These are phyloP conservation scores for Pterophyllum scalare DNA, from an alignment of 2,113 vertebrate species.

Conservation along the genomic window DNA sequence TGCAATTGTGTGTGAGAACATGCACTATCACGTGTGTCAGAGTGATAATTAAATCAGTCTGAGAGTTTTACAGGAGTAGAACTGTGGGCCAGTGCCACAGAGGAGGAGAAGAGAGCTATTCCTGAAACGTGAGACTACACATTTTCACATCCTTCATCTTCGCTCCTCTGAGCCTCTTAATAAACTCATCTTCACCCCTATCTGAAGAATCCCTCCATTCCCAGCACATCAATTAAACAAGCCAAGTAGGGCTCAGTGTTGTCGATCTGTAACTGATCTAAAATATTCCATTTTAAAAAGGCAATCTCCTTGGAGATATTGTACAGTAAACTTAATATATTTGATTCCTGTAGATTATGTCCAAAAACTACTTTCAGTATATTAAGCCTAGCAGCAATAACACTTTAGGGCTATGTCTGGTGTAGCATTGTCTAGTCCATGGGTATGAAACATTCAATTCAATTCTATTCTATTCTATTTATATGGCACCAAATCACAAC, in stretches of 20 bases:
- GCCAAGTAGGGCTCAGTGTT: conserved; percentile 36
- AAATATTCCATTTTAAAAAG: conserved; percentile 53
- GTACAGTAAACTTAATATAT: conserved; percentile 35
- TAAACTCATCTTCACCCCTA: conserved; percentile 61
- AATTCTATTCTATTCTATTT: too few relatives aligned
- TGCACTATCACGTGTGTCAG: conserved; percentile 2
- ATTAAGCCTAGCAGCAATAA: neutral
- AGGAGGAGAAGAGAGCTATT: conserved; percentile 46
- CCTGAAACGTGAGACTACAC: conserved; percentile 48
- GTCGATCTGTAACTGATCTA: conserved; percentile 56
- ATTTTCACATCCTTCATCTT: conserved; percentile 57
- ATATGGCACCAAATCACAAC: too few relatives aligned
- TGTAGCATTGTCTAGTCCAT: neutral
- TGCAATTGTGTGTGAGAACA: neutral
- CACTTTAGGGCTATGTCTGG: neutral
- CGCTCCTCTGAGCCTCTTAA: conserved; percentile 58
- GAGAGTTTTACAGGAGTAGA: conserved; percentile 43
- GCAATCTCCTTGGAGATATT: conserved; percentile 39
- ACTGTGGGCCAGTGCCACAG: conserved; percentile 39
- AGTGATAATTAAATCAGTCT: conserved; percentile 63
- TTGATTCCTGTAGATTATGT: conserved; percentile 32
- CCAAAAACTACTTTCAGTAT: too few relatives aligned
- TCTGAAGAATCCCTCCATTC: conserved; percentile 45
- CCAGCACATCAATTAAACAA: conserved; percentile 65
- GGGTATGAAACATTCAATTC: too few relatives aligned